Percentiles rank a stretch among this genome's conserved stretches.
phyloP scores from a whole-genome alignment of 2,888 invertebrate genomes.

The Alentia gelatinosa region DNA sequence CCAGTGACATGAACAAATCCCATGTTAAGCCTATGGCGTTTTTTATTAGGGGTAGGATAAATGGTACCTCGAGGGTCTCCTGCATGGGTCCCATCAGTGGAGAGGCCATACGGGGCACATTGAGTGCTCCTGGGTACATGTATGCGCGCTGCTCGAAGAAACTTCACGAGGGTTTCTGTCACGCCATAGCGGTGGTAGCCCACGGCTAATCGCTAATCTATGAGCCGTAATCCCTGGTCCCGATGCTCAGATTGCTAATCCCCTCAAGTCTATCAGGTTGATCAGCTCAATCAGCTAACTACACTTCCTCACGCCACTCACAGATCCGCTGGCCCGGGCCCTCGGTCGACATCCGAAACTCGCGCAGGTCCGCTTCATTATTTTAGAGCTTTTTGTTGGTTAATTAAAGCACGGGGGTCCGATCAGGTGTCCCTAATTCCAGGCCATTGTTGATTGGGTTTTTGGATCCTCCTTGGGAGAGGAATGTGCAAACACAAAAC shows the following conservation, averaged over 20 bases:
- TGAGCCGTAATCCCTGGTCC: neutral
- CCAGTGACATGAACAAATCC: too few relatives aligned
- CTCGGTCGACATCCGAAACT: neutral
- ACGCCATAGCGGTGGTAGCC: too few relatives aligned
- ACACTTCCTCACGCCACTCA: neutral
- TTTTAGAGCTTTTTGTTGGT: neutral
- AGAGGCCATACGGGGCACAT: too few relatives aligned
- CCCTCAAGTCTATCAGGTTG: neutral
- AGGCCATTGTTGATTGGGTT: neutral
- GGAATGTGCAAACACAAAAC: neutral
- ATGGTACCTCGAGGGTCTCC: too few relatives aligned
- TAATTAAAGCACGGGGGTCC: neutral
- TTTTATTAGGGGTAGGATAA: too few relatives aligned
- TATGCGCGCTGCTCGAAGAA: too few relatives aligned
- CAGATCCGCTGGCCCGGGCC: too few relatives aligned
- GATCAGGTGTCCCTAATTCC: neutral
- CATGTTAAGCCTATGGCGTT: too few relatives aligned
- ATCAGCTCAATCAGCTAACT: neutral
- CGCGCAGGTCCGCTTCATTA: neutral
- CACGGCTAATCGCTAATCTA: neutral
- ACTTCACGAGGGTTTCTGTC: too few relatives aligned
- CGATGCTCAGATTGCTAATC: neutral
- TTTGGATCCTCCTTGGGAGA: conserved; percentile 1
- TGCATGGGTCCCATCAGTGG: too few relatives aligned
- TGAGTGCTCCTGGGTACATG: too few relatives aligned